Conservation (phyloP, 1,140 invertebrate genomes). For the Neoseiulus cucumeris region DNA sequence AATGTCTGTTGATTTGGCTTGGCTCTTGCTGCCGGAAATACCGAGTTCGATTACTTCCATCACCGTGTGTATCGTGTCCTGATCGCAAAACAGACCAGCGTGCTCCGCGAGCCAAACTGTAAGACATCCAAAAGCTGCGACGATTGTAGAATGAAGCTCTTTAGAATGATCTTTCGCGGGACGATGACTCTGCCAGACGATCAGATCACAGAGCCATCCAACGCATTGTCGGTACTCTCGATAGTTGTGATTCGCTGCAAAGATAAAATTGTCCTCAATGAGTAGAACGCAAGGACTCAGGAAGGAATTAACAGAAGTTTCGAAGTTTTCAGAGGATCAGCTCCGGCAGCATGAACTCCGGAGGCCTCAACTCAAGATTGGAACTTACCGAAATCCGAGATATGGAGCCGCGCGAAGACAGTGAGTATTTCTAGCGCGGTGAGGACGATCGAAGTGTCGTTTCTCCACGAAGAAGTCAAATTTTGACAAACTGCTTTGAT, state of each 20-base stretch:
- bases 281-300: too few relatives aligned
- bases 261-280: neutral
- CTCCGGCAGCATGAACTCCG: too few relatives aligned
- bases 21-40: conserved; percentile 76
- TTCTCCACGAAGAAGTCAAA: conserved; percentile 84
- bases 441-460: conserved; percentile 77
- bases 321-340: too few relatives aligned
- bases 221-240: conserved; percentile 41
- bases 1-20: conserved; percentile 66
- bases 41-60: conserved; percentile 92
- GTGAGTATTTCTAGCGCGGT: conserved; percentile 76
- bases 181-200: conserved; percentile 79
- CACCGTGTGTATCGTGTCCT: conserved; percentile 30
- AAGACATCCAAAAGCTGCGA: conserved; percentile 76
- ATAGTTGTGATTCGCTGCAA: conserved; percentile 11
- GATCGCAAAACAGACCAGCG: neutral
- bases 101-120: conserved; percentile 67
- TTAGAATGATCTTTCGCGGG: conserved; percentile 87
- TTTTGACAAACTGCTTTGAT: conserved; percentile 82
- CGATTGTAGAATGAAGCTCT: conserved; percentile 92
- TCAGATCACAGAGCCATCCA: conserved; percentile 94
- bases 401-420: conserved; percentile 62
- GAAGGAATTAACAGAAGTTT: too few relatives aligned
- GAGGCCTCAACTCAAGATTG: too few relatives aligned
- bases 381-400: conserved; percentile 57